Base-by-base conservation (phyloP, 2,113 vertebrate genomes). In the Clarias batrachus region DNA sequence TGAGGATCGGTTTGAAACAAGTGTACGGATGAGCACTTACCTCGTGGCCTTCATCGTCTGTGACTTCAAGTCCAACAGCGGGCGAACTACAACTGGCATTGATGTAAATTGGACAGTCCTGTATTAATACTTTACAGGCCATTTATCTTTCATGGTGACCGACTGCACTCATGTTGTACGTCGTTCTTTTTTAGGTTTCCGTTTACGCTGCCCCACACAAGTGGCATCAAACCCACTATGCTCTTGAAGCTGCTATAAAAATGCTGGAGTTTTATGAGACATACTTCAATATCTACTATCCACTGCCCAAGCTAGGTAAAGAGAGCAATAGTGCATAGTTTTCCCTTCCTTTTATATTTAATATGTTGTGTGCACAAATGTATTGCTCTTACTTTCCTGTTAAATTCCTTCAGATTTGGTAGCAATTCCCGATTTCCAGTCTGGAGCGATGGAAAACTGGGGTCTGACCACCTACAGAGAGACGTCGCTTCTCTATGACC, bases 401-500 rank as follows among this genome's bases (percentile, higher is more conserved):
- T 79, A 12, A 33, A 17, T 33, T 57, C 9, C 27, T 62, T 82
- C 89, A 95, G 95, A 95, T 86, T 89, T 95, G 82, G 94, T 93
- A 79, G 95, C 95, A 9, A 94, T 95, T 77, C 95, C 95, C n/a
- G 95, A 95, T 91, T 95, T 95, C 90, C 93, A 95, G 92, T 93
- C 94, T 0, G 95, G 95, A 56, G 95, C 95, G 0, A 95, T 95
- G 95, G 95, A 95, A 90, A 95, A 95, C 93, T 95, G 95, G 95
- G 95, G 95, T 14, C 90, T 95, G 92, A 94, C 93, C 84, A 95
- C 95, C 23, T 95, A 95, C 89, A 90, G 95, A 84, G 95, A 95
- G 90, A 89, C 93, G 0, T 93, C 89, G 54, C 93, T 95, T 37
- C 92, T 95, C 30, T 95, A 93, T 1, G 91, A 95, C 76, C 91